Evolutionary conservation across 2,797 vertebrate species (phyloP), one percentile per base, ranked within the genome.

Genomic region (Alcedo atthis): DNA sequence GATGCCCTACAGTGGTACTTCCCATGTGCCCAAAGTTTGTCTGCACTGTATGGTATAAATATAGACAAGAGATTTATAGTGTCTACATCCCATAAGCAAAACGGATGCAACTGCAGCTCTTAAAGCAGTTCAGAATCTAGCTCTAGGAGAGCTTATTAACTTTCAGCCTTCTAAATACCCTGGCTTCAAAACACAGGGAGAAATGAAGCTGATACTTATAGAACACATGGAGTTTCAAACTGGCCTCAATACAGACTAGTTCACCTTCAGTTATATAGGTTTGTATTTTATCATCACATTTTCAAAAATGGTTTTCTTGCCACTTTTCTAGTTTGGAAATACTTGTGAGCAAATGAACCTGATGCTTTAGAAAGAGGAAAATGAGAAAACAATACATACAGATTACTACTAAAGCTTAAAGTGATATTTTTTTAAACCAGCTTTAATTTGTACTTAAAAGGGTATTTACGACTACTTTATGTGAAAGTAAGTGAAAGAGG

Each of bases 101-200:
- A 61, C 12, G 1, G 79, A 61, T 15, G 5, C 20, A 73, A 80
- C 49, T 51, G 57, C 66, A 81, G 51, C 58, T 74, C 33, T 51
- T 66, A 53, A 53, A 58, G 51, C 46, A 87, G 43, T 40, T 57
- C 58, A 15, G 33, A 9, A 70, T 57, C 30, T 28, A 76, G 18
- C 30, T 75, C 45, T 18, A 17, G 53, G 51, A 80, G 33, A 57
- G 16, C 33, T 51, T 43, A 40, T 8, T 48, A 66, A 43, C 18
- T 55, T 43, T 48, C 43, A 15, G 48, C 22, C 61, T 42, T 53
- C 67, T 70, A 26, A 55, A 45, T 8, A 30, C 4, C 30, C 0
- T 64, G 33, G 51, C 58, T 78, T 89, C 46, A 76, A 81, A 94
- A 68, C 45, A 74, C 32, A n/a, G 17, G 54, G 87, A 61, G 80